These are phyloP conservation scores for Saccostrea cuccullata DNA, from an alignment of 1,140 invertebrate genomes.

Conservation along the genomic window DNA sequence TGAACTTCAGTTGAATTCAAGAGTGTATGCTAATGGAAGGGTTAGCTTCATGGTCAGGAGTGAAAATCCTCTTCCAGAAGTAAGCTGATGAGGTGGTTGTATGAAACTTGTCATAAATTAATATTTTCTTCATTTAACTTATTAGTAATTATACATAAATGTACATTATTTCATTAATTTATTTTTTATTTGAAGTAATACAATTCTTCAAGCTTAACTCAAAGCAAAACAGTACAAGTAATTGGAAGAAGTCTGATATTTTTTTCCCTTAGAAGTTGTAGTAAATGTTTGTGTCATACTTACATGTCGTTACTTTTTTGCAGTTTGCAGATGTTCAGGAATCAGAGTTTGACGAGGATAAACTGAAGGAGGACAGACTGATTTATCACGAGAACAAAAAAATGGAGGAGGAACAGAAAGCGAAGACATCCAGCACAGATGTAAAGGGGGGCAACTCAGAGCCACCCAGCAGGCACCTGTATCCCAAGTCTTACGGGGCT, in stretches of 20 bases:
- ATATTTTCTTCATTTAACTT: no score
- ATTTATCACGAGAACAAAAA: not conserved
- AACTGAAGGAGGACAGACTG: conserved; percentile 8
- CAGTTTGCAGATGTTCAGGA: not conserved
- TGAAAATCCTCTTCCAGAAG: conserved; percentile 24
- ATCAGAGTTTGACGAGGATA: not conserved
- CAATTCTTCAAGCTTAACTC: no score
- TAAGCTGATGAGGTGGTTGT: not conserved
- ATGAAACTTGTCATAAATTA: not conserved
- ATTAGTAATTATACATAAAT: no score
- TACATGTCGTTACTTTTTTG: not conserved
- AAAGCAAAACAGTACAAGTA: no score
- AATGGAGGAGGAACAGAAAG: not conserved
- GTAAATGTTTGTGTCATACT: no score
- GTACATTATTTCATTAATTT: no score
- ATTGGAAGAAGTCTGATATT: no score
- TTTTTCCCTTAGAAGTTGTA: no score
- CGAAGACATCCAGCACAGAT: not conserved
- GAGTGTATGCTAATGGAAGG: conserved; percentile 3
- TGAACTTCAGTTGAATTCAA: conserved; percentile 35
- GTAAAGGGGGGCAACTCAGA: not conserved
- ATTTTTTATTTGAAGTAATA: no score
- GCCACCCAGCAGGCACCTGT: not conserved
- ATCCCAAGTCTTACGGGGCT: not conserved
- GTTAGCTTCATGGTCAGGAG: conserved; percentile 31